A percentile compares a stretch with the other conserved stretches of the same genome.
phyloP scores from a whole-genome alignment of 1,140 invertebrate genomes.

The Hylyphantes graminicola region DNA sequence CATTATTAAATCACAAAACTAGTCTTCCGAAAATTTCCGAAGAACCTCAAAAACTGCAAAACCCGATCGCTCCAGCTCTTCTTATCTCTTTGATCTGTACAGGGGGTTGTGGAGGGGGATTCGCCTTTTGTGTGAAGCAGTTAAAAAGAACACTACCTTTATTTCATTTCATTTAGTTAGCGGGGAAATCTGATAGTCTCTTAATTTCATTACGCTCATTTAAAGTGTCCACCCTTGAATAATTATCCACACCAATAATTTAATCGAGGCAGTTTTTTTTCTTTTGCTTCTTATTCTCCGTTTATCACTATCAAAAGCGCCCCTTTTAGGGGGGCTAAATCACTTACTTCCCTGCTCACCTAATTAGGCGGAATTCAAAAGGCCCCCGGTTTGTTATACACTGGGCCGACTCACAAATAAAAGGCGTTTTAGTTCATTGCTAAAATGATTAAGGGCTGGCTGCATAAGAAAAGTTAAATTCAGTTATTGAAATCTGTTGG shows the following conservation, averaged over 20 bases:
- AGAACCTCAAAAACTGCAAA: conserved; percentile 36
- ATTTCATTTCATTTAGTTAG: conserved; percentile 51
- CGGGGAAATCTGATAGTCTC: conserved; percentile 55
- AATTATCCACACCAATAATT: conserved; percentile 55
- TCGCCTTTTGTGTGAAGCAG: conserved; percentile 24
- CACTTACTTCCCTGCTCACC: conserved; percentile 17
- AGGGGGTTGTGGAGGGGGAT: no score
- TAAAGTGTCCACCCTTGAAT: conserved; percentile 54
- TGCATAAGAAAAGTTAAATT: conserved; percentile 60
- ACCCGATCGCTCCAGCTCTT: conserved; percentile 22
- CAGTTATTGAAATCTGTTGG: conserved; percentile 59
- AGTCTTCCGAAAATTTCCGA: conserved; percentile 29
- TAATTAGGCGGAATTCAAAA: conserved; percentile 55
- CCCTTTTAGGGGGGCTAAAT: conserved; percentile 21
- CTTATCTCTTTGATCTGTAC: conserved; percentile 35
- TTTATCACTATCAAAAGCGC: conserved; percentile 49
- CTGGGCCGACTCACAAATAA: conserved; percentile 46
- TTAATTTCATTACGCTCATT: conserved; percentile 57
- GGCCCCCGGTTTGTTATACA: conserved; percentile 33
- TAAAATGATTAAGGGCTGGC: conserved; percentile 55
- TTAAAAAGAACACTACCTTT: conserved; percentile 26
- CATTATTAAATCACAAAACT: conserved; percentile 55
- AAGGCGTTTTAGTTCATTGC: conserved; percentile 59
- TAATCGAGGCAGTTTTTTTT: conserved; percentile 46
- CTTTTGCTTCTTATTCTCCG: conserved; percentile 11